Percentiles rank a stretch among this genome's conserved stretches.
Conservation (phyloP, 1,140 invertebrate genomes). For the Phortica variegata region DNA sequence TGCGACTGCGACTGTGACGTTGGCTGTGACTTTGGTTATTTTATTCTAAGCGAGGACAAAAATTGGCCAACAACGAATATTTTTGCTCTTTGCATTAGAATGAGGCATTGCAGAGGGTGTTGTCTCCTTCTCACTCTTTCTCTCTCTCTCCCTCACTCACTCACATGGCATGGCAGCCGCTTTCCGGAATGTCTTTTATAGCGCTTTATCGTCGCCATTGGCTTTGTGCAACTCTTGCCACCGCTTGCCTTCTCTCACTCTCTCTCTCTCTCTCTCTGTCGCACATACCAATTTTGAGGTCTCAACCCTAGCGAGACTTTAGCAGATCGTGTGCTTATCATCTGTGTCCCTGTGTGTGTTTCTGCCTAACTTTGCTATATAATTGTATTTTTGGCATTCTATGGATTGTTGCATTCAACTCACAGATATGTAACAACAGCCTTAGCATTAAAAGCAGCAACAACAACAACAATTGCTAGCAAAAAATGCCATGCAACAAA, state of each 20-base stretch:
- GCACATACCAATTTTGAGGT: not conserved
- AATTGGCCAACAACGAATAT: too few relatives aligned
- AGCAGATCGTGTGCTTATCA: conserved; percentile 38
- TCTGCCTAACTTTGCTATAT: conserved; percentile 17
- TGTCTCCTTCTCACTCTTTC: not conserved
- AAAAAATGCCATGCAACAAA: conserved; percentile 9
- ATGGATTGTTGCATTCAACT: conserved; percentile 21
- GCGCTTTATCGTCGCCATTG: conserved; percentile 17
- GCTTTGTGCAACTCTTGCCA: conserved; percentile 2
- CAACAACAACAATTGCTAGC: conserved; percentile 9
- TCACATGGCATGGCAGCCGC: not conserved
- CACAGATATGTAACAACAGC: conserved; percentile 23
- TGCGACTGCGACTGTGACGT: not conserved
- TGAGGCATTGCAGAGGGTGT: conserved; percentile 26
- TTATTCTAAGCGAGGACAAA: too few relatives aligned
- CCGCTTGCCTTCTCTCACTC: conserved; percentile 26
- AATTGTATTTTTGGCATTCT: conserved; percentile 49
- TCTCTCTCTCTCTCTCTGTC: conserved; percentile 6
- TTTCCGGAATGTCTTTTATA: conserved; percentile 38
- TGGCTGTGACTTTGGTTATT: conserved; percentile 7
- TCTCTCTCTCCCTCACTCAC: not conserved
- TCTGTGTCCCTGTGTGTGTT: too few relatives aligned
- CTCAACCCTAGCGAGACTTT: not conserved
- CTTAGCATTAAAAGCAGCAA: conserved; percentile 3
- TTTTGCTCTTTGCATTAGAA: conserved; percentile 41